Percentiles rank a stretch among this genome's conserved stretches.
Conservation (phyloP, 2,888 invertebrate genomes). For the Philereme transversata region DNA sequence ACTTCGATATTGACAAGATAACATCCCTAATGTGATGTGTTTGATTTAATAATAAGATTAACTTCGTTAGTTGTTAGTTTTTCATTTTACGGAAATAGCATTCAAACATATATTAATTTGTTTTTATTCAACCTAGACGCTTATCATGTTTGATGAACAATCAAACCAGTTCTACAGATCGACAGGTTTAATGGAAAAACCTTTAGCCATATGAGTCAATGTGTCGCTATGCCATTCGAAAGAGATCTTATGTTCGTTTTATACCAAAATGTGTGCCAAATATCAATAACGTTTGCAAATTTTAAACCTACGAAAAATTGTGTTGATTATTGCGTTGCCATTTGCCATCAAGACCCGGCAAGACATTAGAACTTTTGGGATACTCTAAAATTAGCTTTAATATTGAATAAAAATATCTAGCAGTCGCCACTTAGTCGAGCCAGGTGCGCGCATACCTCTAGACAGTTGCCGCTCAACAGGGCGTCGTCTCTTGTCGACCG, state of each 20-base stretch:
- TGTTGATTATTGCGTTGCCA: too few species aligned
- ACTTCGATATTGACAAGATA: conserved; percentile 84
- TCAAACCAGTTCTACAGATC: conserved; percentile 1
- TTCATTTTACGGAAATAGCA: conserved; percentile 63
- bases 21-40: conserved; percentile 85
- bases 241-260: conserved; percentile 42
- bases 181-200: conserved; percentile 11
- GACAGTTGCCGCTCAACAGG: conserved; percentile 55
- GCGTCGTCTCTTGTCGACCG: conserved; percentile 49
- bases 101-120: conserved; percentile 56
- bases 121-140: conserved; percentile 6
- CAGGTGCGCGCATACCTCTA: conserved; percentile 45
- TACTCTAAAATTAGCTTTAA: neutral
- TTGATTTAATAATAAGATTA: conserved; percentile 85
- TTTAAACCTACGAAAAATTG: too few species aligned
- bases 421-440: neutral
- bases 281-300: too few species aligned
- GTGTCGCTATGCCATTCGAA: conserved; percentile 23
- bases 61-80: conserved; percentile 69
- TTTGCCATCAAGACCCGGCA: neutral
- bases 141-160: conserved; percentile 2
- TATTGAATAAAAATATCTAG: neutral
- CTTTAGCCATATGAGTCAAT: conserved; percentile 18
- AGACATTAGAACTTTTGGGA: neutral
- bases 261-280: too few species aligned